Evolutionary conservation across 1,140 invertebrate species (phyloP).

Genomic region (Orchesella cincta): DNA sequence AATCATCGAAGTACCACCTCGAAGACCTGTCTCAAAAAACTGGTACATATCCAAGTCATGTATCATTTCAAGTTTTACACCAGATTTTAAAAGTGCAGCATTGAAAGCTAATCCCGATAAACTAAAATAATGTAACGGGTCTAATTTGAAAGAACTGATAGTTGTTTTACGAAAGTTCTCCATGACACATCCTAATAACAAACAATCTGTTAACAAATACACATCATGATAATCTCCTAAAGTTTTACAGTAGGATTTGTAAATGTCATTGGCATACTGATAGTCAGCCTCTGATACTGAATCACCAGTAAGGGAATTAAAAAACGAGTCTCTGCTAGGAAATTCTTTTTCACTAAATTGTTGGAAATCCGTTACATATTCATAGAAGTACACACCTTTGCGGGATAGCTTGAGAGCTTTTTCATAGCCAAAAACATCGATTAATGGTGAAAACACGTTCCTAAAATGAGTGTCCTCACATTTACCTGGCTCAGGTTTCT

Average conservation of each 20-base stretch:
- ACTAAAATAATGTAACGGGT: slow-evolving; percentile 52
- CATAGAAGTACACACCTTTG: slow-evolving; percentile 5
- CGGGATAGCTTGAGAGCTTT: neutral
- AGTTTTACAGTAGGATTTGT: slow-evolving; percentile 49
- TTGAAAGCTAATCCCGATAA: slow-evolving; percentile 51
- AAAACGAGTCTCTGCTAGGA: slow-evolving; percentile 42
- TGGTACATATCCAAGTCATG: slow-evolving; percentile 50
- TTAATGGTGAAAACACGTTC: neutral
- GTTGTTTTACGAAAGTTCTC: slow-evolving; percentile 50
- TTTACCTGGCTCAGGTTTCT: neutral
- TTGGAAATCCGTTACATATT: neutral
- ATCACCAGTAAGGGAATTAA: slow-evolving; percentile 26
- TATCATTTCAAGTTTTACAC: slow-evolving; percentile 47
- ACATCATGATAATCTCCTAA: slow-evolving; percentile 52
- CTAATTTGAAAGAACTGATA: slow-evolving; percentile 43
- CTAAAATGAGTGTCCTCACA: no score
- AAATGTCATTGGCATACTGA: slow-evolving; percentile 51
- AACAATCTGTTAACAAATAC: slow-evolving; percentile 48
- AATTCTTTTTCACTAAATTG: slow-evolving; percentile 43
- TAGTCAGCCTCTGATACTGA: slow-evolving; percentile 45
- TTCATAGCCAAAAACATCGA: neutral
- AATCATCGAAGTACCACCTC: slow-evolving; percentile 51
- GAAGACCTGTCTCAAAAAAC: slow-evolving; percentile 50
- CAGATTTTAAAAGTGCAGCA: slow-evolving; percentile 49
- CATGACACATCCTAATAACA: slow-evolving; percentile 52